Conservation (phyloP, 2,113 vertebrate genomes). For the Cariama cristata region DNA sequence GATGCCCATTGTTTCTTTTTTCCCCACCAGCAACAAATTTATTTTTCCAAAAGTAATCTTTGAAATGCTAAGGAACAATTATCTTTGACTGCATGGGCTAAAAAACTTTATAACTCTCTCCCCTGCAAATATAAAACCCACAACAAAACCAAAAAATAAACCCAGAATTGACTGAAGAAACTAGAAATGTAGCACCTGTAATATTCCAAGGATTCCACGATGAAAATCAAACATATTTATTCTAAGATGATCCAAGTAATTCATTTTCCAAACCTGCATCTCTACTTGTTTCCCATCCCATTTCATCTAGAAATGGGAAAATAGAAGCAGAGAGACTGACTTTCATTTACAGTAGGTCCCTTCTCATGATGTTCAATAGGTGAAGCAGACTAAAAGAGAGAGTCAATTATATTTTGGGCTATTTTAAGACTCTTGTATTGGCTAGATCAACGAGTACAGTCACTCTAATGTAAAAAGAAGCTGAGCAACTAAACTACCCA, state of each 20-base stretch:
- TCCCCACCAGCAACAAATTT: neutral
- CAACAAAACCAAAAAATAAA: neutral
- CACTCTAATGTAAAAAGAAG: neutral
- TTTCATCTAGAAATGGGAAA: neutral
- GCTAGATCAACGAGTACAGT: neutral
- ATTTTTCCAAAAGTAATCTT: neutral
- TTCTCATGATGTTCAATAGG: neutral
- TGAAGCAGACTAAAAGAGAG: neutral
- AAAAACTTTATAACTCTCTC: neutral
- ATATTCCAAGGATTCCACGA: neutral
- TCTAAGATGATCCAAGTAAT: neutral
- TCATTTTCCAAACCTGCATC: fast-evolving
- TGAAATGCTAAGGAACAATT: neutral
- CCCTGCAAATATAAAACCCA: fast-evolving
- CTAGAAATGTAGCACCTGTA: neutral
- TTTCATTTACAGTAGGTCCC: neutral
- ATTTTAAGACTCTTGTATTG: neutral
- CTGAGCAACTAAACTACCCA: neutral
- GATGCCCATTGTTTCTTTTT: neutral
- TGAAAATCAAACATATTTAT: neutral
- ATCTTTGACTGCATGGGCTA: neutral
- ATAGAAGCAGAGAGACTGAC: neutral
- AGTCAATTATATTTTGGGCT: neutral
- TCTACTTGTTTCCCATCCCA: neutral
- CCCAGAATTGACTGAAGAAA: neutral